Percentiles rank a stretch among this genome's conserved stretches.
These are phyloP conservation scores for Passerina amoena DNA, from an alignment of 2,113 vertebrate genomes.

Conservation along the genomic window DNA sequence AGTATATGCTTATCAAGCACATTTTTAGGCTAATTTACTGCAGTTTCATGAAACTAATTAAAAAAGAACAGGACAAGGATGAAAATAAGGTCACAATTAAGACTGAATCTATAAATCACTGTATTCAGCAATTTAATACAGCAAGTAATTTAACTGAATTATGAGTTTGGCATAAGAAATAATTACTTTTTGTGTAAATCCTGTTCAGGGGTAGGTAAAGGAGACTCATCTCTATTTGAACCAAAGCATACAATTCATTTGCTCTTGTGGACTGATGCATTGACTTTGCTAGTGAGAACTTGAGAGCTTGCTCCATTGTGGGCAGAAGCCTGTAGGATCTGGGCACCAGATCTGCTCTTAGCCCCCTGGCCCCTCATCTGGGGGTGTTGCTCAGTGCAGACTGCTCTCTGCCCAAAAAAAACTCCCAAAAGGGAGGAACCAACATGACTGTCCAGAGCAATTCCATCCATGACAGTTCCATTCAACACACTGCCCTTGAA, in stretches of 20 bases:
- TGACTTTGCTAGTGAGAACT: neutral
- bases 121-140: neutral
- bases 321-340: neutral
- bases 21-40: slow-evolving; percentile 8
- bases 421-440: neutral
- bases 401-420: neutral
- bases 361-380: neutral
- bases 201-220: neutral
- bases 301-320: neutral
- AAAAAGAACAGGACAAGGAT: slow-evolving; percentile 28
- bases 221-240: neutral
- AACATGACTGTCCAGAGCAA: neutral
- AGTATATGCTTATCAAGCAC: neutral
- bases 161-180: neutral
- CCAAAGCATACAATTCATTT: neutral
- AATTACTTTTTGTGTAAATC: neutral
- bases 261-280: neutral
- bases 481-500: neutral
- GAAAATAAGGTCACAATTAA: slow-evolving; percentile 45
- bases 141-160: neutral
- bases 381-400: neutral
- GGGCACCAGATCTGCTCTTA: neutral
- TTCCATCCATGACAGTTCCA: neutral
- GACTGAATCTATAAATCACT: slow-evolving; percentile 8
- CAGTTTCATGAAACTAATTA: slow-evolving; percentile 21